Evolutionary conservation across 1,140 invertebrate genomes (phyloP), one percentile per base, ranked within the genome.

Genomic region (Lutraria rhynchaena): DNA sequence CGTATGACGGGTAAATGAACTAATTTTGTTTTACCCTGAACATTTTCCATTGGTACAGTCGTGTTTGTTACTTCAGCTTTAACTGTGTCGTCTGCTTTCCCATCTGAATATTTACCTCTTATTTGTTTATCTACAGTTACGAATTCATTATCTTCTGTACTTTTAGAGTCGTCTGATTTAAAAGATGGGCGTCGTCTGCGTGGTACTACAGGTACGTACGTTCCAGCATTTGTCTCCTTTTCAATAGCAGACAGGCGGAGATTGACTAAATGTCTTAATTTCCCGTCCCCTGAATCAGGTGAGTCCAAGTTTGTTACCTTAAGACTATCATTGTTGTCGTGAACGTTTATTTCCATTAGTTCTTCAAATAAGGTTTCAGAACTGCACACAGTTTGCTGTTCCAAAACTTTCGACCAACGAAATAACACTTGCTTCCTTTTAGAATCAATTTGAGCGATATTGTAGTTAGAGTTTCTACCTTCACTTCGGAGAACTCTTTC

Each of bases 361-460:
- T 81, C 70, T 49, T 84, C 76, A 55, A 81, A 84, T 41, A 65
- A 46, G 3, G 75, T 46, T n/a, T 85, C 44, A 24, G 86, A 83
- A 58, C 49, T 74, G 29, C 83, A 63, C 24, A 65, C 67, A 33
- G 70, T 53, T 75, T 87, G 81, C 9, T 83, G 35, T n/a, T 83
- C 81, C n/a, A 87, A 77, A 37, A 85, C 78, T 46, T 83, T 51
- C 4, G 82, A 77, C 86, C 86, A 87, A 35, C 83, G 83, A 24
- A 70, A 67, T 3, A 87, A 60, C 35, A 87, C 73, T 27, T 74
- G 41, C 63, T 84, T 65, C 53, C 83, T 85, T 9, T 82, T 73
- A 19, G 74, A 69, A 15, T 87, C 83, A 53, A 85, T 84, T 46
- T 78, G 65, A 13, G 82, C 46, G 9, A 74, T 35, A 17, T 67